phyloP scores from a whole-genome alignment of 2,113 vertebrate genomes.

The Passerina amoena region DNA sequence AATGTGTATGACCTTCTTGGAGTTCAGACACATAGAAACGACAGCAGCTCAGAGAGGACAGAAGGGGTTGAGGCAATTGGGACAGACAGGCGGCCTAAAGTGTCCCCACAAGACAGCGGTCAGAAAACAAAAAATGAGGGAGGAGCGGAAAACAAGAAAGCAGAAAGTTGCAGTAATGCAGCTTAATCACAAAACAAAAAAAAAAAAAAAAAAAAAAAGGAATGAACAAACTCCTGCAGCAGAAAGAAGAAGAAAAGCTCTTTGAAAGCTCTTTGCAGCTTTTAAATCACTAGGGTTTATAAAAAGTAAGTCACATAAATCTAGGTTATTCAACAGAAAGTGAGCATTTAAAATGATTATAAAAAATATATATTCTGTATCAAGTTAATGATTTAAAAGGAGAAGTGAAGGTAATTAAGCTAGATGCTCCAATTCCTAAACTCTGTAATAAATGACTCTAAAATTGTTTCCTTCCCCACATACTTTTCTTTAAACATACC shows the following conservation, averaged over 20 bases:
- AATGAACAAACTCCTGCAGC: neutral
- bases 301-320: neutral
- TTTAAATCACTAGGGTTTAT: neutral
- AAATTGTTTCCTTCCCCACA: neutral
- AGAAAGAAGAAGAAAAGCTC: neutral
- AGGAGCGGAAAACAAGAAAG: neutral
- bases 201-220: neutral
- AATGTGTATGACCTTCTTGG: neutral
- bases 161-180: neutral
- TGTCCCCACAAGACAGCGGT: neutral
- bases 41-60: neutral
- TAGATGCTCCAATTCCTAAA: neutral
- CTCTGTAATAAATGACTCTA: neutral
- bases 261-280: neutral
- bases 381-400: neutral
- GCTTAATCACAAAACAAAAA: neutral
- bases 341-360: neutral
- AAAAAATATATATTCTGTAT: neutral
- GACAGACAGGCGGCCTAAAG: neutral
- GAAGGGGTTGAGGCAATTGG: neutral
- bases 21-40: neutral
- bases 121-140: neutral
- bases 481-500: neutral
- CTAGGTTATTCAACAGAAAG: neutral
- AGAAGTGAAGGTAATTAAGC: neutral